Evolutionary conservation across 2,113 vertebrate species (phyloP).

Genomic region (Vulpes ferrilata): DNA sequence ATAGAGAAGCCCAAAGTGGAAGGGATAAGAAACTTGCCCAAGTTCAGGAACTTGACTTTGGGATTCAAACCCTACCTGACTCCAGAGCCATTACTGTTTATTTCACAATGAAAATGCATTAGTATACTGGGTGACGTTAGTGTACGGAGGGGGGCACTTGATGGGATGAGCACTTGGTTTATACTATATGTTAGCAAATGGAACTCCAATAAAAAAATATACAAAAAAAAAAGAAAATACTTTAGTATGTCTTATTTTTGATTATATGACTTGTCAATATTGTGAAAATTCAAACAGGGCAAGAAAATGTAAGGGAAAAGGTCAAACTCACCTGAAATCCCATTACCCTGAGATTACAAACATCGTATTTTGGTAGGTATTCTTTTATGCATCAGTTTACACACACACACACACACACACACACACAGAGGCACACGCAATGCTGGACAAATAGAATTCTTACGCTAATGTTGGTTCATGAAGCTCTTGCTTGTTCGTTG

Average conservation of each 20-base stretch:
- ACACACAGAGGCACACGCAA: rapidly evolving
- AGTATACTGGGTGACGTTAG: too few relatives aligned
- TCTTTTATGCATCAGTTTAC: not conserved
- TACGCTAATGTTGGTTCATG: not conserved
- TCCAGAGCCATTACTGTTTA: not conserved
- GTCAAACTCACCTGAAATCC: not conserved
- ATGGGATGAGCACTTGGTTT: too few relatives aligned
- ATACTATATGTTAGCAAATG: too few relatives aligned
- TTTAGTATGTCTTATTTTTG: not conserved
- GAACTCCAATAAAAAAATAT: too few relatives aligned
- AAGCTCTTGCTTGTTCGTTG: not conserved
- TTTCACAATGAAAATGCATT: not conserved
- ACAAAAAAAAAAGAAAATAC: not conserved
- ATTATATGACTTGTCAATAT: not conserved
- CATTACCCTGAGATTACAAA: not conserved
- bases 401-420: not conserved
- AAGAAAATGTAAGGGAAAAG: not conserved
- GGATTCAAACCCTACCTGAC: not conserved
- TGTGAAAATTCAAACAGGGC: not conserved
- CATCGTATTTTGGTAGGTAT: not conserved
- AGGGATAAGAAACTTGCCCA: not conserved
- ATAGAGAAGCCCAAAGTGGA: not conserved
- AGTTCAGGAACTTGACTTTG: too few relatives aligned
- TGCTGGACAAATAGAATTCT: not conserved
- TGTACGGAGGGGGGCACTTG: too few relatives aligned